phyloP scores from a whole-genome alignment of 1,140 invertebrate genomes.

The Panagrolaimus sp. region DNA sequence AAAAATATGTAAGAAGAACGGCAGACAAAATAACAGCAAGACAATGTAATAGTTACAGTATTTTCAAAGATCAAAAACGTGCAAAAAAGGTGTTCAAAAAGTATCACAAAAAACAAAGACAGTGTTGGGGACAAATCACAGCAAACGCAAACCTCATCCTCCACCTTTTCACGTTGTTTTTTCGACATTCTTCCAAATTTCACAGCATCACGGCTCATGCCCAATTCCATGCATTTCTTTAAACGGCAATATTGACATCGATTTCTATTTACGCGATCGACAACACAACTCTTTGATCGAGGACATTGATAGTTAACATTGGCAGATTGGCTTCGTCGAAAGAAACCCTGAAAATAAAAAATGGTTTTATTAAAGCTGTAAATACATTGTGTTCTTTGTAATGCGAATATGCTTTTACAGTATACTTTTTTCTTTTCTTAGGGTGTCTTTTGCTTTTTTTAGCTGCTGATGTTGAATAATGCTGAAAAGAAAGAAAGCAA shows the following conservation, averaged over 20 bases:
- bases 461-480: no score
- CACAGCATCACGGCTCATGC: constrained; percentile 98
- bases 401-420: no score
- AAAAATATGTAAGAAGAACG: background rate
- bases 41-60: no score
- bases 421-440: no score
- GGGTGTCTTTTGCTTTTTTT: no score
- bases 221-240: constrained; percentile 95
- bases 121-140: constrained; percentile 1
- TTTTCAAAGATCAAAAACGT: no score
- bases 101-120: background rate
- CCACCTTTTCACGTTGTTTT: constrained; percentile 96
- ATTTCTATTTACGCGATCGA: constrained; percentile 95
- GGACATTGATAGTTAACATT: constrained; percentile 96
- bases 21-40: background rate
- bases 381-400: no score
- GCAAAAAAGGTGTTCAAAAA: background rate
- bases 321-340: constrained; percentile 83
- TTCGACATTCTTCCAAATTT: constrained; percentile 99
- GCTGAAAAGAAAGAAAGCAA: no score
- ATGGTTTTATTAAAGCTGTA: background rate
- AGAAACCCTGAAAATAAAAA: constrained; percentile 74
- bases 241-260: constrained; percentile 97
- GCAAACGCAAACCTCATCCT: constrained; percentile 78
- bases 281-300: constrained; percentile 91